Conservation (phyloP, 2,888 invertebrate genomes). For the Leptinotarsa juncta region DNA sequence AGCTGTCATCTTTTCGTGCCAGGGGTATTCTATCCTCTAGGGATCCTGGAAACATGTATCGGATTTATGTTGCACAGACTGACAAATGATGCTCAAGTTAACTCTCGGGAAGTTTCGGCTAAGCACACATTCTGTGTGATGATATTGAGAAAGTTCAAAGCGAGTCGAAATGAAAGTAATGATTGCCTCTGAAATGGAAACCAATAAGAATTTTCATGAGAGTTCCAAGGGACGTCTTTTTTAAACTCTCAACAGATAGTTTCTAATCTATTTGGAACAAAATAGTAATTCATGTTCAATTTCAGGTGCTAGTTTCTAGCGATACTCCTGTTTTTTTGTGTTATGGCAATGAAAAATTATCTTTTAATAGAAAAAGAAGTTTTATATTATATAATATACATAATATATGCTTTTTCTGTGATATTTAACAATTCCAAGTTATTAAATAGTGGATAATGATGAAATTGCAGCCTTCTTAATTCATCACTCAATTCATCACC, state of each 20-base stretch:
- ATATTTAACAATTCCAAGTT: no score
- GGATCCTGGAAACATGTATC: constrained; percentile 58
- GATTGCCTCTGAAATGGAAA: constrained; percentile 39
- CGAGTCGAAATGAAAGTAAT: constrained; percentile 52
- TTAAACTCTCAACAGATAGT: neutral
- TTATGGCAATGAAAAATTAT: no score
- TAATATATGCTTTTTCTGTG: no score
- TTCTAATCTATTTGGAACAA: no score
- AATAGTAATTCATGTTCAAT: no score
- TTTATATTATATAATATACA: no score
- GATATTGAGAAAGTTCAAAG: constrained; percentile 55
- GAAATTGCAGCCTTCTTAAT: no score
- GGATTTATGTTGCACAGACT: constrained; percentile 63
- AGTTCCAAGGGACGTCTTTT: constrained; percentile 4
- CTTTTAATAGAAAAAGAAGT: no score
- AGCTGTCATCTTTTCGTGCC: constrained; percentile 37
- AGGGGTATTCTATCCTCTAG: constrained; percentile 41
- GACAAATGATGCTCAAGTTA: constrained; percentile 62
- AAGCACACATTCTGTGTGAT: constrained; percentile 56
- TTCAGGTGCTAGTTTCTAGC: no score
- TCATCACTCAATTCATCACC: no score
- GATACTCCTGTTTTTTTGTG: no score
- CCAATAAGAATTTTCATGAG: constrained; percentile 26
- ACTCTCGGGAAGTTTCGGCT: constrained; percentile 55
- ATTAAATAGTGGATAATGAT: no score